Evolutionary conservation across 1,140 invertebrate species (phyloP), one percentile per base, ranked within the genome.

Genomic region (Drosophila mojavensis): DNA sequence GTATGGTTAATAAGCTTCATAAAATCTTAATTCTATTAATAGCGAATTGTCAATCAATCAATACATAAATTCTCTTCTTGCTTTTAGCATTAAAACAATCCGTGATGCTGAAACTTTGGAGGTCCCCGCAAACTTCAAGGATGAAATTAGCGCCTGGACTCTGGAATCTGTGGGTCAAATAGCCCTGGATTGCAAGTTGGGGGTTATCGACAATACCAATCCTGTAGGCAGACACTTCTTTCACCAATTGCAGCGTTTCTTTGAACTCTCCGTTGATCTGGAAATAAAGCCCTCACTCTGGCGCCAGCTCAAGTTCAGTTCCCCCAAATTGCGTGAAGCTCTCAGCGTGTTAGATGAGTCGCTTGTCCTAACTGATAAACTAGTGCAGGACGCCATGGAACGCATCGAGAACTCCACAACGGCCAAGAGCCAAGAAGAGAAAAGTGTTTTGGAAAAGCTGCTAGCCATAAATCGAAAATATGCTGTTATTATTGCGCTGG

Each of bases 101-200:
- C 91, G 94, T 20, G 92, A 94, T 78, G 74, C 93, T 20, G 88
- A 93, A 43, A 94, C 75, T 0, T n/a, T 93, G 63, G 94, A 94
- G 88, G 91, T 96, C 33, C 93, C 94, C 0, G 85, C 79, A 0
- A 92, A 94, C 66, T 95, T 96, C 78, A 92, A 94, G 39, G 93
- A 94, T 56, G 94, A 96, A 79, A 92, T 96, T 60, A 95, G 94
- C 79, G 94, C 95, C 80, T 95, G 95, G 94, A 93, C 95, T 2
- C 81, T 96, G 15, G 96, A 97, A 84, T 95, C 95, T 0, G 95
- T 96, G 4, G 94, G 93, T 0, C 89, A 94, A 5, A 94, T 97
- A 1, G 95, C 95, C 2, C 91, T 97, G 41, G 95, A 96, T 41
- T 93, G 93, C 11, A 93, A 95, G 11, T 90, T 97, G 11, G 95